phyloP scores from a whole-genome alignment of 2,888 invertebrate species.

The Lottia gigantea region DNA sequence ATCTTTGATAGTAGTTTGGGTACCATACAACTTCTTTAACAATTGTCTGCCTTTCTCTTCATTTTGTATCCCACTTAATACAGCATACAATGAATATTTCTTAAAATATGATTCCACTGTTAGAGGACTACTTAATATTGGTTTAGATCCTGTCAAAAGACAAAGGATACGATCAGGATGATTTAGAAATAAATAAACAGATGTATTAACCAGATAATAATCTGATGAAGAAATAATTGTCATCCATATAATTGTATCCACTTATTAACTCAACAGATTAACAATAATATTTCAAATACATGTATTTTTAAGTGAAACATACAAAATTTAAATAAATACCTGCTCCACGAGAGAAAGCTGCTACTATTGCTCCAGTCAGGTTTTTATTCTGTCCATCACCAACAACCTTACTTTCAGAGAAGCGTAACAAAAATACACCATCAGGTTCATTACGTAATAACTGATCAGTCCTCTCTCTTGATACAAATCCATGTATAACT shows the following conservation, averaged over 20 bases:
- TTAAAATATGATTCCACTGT: background rate
- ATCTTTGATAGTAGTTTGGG: no score
- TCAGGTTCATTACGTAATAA: background rate
- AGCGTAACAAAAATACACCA: conserved; percentile 28
- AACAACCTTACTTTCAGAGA: conserved; percentile 23
- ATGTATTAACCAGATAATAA: no score
- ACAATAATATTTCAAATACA: no score
- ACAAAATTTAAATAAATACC: background rate
- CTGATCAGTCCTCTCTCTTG: background rate
- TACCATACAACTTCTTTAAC: no score
- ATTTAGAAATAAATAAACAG: no score
- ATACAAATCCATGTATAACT: conserved; percentile 26
- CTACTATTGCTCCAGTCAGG: background rate
- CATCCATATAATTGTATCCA: no score
- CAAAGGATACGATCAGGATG: no score
- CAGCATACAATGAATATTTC: background rate
- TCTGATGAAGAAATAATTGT: no score
- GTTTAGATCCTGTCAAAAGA: no score
- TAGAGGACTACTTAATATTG: background rate
- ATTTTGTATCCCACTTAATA: background rate
- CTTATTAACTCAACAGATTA: no score
- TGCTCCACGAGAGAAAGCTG: background rate
- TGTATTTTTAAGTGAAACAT: no score
- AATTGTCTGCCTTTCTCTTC: no score
- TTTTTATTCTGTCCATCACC: conserved; percentile 18